phyloP scores from a whole-genome alignment of 1,140 invertebrate genomes.

The Platorchestia sp. region DNA sequence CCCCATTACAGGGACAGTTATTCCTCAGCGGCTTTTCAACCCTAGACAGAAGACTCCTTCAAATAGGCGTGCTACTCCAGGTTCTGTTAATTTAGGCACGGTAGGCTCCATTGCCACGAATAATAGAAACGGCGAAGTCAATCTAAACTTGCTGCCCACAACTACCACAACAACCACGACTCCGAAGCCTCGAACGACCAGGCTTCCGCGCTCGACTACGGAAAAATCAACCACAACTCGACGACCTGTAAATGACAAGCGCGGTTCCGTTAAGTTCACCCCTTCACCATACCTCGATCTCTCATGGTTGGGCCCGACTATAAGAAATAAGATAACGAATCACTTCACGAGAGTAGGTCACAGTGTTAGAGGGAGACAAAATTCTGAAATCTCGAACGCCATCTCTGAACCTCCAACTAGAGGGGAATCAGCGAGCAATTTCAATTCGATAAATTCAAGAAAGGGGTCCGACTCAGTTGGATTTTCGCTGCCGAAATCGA shows the following conservation, averaged over 20 bases:
- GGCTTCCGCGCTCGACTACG: background rate
- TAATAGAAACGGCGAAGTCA: background rate
- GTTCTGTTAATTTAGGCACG: background rate
- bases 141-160: background rate
- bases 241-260: slow-evolving; percentile 18
- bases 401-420: background rate
- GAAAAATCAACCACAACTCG: background rate
- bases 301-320: background rate
- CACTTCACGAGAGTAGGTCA: background rate
- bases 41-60: background rate
- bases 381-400: background rate
- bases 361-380: background rate
- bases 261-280: background rate
- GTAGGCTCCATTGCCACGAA: background rate
- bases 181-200: background rate
- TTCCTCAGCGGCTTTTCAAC: slow-evolving; percentile 16
- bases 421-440: background rate
- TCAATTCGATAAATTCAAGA: background rate
- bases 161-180: slow-evolving; percentile 20
- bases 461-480: background rate
- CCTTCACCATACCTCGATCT: slow-evolving; percentile 15
- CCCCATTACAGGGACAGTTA: background rate
- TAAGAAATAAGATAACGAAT: slow-evolving; percentile 4
- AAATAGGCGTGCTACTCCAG: background rate
- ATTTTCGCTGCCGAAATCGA: background rate